Percentiles rank a stretch among this genome's conserved stretches.
Evolutionary conservation across 2,888 invertebrate genomes (phyloP).

Genomic region (Automeris io): DNA sequence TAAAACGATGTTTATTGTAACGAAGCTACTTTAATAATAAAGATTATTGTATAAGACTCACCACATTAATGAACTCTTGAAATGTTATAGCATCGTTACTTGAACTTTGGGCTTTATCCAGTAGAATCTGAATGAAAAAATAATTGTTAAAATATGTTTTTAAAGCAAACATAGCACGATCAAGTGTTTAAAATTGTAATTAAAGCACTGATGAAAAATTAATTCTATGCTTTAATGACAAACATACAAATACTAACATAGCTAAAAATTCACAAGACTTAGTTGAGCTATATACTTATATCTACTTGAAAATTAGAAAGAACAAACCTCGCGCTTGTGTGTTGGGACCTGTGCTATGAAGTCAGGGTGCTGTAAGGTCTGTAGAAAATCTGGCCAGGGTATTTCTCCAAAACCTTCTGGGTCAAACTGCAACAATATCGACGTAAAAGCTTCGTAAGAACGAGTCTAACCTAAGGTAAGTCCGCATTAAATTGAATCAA

Average conservation of each 20-base stretch:
- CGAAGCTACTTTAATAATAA: too few species aligned
- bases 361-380: conserved; percentile 86
- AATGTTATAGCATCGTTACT: conserved; percentile 89
- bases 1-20: too few species aligned
- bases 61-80: conserved; percentile 96
- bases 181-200: too few species aligned
- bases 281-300: too few species aligned
- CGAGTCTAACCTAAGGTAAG: too few species aligned
- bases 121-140: conserved; percentile 64
- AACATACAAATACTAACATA: too few species aligned
- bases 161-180: too few species aligned
- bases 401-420: conserved; percentile 96
- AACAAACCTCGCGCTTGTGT: conserved; percentile 82
- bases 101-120: conserved; percentile 83
- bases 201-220: too few species aligned
- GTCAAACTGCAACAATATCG: conserved; percentile 83
- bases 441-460: too few species aligned
- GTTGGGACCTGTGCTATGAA: conserved; percentile 85
- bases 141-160: background rate
- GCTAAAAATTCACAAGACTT: too few species aligned
- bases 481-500: too few species aligned
- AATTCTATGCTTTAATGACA: background rate
- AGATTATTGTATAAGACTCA: conserved; percentile 66
- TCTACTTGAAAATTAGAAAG: background rate
- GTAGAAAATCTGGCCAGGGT: conserved; percentile 88